Evolutionary conservation across 2,888 invertebrate species (phyloP).

Genomic region (Leptura quadrifasciata): DNA sequence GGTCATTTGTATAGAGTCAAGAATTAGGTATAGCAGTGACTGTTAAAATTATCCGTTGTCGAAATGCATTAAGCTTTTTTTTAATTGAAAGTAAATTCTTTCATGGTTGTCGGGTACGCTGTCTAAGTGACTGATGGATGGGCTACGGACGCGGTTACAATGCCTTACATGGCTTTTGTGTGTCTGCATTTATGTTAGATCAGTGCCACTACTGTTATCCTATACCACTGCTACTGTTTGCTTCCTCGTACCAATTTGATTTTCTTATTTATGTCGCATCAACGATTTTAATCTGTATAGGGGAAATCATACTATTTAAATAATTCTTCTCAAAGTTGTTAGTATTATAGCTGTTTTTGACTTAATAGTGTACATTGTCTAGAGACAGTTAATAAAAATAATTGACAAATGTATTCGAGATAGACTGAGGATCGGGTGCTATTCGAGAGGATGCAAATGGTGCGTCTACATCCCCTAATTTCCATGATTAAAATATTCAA

Average conservation of each 20-base stretch:
- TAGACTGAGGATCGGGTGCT: background rate
- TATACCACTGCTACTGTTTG: constrained; percentile 47
- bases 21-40: constrained; percentile 13
- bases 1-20: constrained; percentile 1
- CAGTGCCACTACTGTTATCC: constrained; percentile 56
- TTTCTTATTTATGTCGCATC: constrained; percentile 12
- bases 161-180: constrained; percentile 68
- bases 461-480: background rate
- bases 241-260: constrained; percentile 36
- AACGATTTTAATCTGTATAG: background rate
- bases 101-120: constrained; percentile 67
- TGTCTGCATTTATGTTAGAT: constrained; percentile 64
- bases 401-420: background rate
- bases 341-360: background rate
- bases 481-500: background rate
- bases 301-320: background rate
- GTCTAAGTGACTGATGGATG: constrained; percentile 70
- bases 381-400: background rate
- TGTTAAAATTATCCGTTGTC: constrained; percentile 49
- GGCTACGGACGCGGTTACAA: constrained; percentile 65
- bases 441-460: background rate
- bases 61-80: constrained; percentile 57
- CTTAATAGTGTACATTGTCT: background rate
- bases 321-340: background rate
- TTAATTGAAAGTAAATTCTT: constrained; percentile 69